A percentile compares a stretch with the other conserved stretches of the same genome.
phyloP scores from a whole-genome alignment of 30 jellyfish, hydroid and myxozoan genomes.

The Aurelia aurita region DNA sequence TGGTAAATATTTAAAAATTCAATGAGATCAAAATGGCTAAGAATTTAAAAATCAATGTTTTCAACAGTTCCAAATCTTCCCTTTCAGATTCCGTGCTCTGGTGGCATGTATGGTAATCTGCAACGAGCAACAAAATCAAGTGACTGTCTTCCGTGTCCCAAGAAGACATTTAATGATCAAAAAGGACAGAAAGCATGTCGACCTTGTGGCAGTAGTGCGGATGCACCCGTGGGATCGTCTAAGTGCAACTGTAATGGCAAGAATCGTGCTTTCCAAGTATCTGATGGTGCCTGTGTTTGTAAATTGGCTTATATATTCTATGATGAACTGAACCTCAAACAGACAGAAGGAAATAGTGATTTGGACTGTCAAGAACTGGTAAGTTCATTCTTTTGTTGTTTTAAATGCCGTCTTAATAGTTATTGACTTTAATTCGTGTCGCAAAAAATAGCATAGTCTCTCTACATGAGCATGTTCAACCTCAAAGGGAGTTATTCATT shows the following conservation, averaged over 20 bases:
- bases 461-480: too few relatives aligned
- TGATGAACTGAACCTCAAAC: slow-evolving; percentile 74
- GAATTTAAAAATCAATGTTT: background rate
- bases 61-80: background rate
- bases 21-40: too few relatives aligned
- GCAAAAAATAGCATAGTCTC: too few relatives aligned
- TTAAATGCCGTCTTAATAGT: too few relatives aligned
- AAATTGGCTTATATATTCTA: slow-evolving; percentile 78
- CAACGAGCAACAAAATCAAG: slow-evolving; percentile 80
- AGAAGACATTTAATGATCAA: slow-evolving; percentile 77
- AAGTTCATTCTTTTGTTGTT: background rate
- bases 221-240: slow-evolving; percentile 67
- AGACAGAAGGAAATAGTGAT: slow-evolving; percentile 95
- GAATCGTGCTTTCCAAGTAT: slow-evolving; percentile 88
- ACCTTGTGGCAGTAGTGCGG: slow-evolving; percentile 99
- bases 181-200: slow-evolving; percentile 91
- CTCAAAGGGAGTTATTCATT: too few relatives aligned
- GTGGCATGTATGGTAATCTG: slow-evolving; percentile 95
- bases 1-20: too few relatives aligned
- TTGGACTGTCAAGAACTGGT: slow-evolving; percentile 92
- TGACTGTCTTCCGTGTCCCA: slow-evolving; percentile 92
- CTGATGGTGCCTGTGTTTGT: slow-evolving; percentile 97
- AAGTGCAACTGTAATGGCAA: slow-evolving; percentile 87
- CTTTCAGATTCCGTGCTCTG: slow-evolving; percentile 87
- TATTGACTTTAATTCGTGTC: too few relatives aligned